A percentile compares a stretch with the other conserved stretches of the same genome.
Conservation (phyloP, 2,113 vertebrate species). For the Pachycephala philippinensis region DNA sequence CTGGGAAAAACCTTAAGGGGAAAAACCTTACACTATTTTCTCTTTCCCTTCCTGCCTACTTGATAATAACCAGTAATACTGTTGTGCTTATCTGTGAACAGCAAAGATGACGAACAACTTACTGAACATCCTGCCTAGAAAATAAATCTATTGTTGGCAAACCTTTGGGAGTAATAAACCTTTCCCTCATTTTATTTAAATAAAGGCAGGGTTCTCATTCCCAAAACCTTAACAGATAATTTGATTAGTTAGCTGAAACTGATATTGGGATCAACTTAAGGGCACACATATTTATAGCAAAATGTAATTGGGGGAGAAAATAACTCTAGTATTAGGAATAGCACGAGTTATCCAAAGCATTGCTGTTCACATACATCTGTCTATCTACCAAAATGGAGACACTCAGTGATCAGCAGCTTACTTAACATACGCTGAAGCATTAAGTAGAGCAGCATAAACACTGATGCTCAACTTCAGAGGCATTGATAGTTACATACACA, state of each 20-base stretch:
- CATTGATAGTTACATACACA: background rate
- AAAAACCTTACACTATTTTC: background rate
- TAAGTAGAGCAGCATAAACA: background rate
- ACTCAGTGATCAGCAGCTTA: background rate
- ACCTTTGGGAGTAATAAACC: conserved; percentile 22
- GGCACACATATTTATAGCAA: conserved; percentile 64
- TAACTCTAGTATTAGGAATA: conserved; percentile 61
- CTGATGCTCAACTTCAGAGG: background rate
- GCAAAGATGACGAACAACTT: background rate
- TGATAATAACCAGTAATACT: background rate
- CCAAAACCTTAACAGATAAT: conserved; percentile 57
- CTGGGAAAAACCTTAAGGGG: conserved; percentile 10
- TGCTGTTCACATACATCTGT: conserved; percentile 32
- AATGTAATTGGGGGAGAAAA: conserved; percentile 66
- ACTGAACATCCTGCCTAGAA: conserved; percentile 30
- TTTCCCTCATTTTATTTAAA: conserved; percentile 53
- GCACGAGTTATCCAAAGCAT: conserved; percentile 29
- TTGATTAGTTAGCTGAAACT: conserved; percentile 65
- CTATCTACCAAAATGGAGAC: conserved; percentile 27
- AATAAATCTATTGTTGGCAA: conserved; percentile 32
- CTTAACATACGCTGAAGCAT: background rate
- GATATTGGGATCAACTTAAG: conserved; percentile 60
- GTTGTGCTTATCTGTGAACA: background rate
- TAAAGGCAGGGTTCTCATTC: conserved; percentile 58
- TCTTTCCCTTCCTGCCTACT: background rate